A percentile compares a stretch with the other conserved stretches of the same genome.
These are phyloP conservation scores for Acronicta psi DNA, from an alignment of 2,888 invertebrate genomes.

Conservation along the genomic window DNA sequence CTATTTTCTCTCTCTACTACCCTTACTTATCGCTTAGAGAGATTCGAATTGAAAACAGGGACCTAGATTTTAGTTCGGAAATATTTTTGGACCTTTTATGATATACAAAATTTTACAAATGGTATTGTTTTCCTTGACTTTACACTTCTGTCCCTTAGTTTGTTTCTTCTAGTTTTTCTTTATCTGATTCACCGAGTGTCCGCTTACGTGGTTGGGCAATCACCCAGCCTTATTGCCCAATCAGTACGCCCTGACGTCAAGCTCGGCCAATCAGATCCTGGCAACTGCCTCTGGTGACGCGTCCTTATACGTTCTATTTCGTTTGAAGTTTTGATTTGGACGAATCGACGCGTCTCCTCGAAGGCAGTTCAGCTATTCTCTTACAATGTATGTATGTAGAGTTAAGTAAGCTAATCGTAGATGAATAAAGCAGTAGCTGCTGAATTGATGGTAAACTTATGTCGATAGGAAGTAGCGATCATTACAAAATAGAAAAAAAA, in stretches of 20 bases:
- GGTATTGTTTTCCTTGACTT: constrained; percentile 54
- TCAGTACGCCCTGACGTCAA: constrained; percentile 86
- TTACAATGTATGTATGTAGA: constrained; percentile 88
- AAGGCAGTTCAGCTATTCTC: constrained; percentile 73
- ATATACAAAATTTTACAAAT: constrained; percentile 73
- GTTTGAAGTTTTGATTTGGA: constrained; percentile 59
- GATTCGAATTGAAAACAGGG: constrained; percentile 84
- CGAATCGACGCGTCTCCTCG: constrained; percentile 70
- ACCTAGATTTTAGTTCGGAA: constrained; percentile 83
- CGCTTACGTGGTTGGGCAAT: constrained; percentile 91
- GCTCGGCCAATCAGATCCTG: constrained; percentile 79
- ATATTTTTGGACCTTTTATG: constrained; percentile 85
- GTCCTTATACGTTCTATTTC: constrained; percentile 66
- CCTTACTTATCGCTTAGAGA: constrained; percentile 63
- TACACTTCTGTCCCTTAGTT: constrained; percentile 53
- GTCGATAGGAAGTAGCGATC: constrained; percentile 84
- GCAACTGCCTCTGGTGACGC: constrained; percentile 75
- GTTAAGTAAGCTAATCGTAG: constrained; percentile 84
- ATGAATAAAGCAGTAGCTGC: constrained; percentile 77
- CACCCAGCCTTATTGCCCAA: constrained; percentile 93
- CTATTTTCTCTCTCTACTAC: constrained; percentile 41
- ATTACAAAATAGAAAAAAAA: constrained; percentile 80
- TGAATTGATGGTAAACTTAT: constrained; percentile 88
- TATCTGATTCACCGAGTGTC: constrained; percentile 84
- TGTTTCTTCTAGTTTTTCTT: constrained; percentile 61